phyloP scores from a whole-genome alignment of 1,140 invertebrate genomes.

The Nylanderia fulva region DNA sequence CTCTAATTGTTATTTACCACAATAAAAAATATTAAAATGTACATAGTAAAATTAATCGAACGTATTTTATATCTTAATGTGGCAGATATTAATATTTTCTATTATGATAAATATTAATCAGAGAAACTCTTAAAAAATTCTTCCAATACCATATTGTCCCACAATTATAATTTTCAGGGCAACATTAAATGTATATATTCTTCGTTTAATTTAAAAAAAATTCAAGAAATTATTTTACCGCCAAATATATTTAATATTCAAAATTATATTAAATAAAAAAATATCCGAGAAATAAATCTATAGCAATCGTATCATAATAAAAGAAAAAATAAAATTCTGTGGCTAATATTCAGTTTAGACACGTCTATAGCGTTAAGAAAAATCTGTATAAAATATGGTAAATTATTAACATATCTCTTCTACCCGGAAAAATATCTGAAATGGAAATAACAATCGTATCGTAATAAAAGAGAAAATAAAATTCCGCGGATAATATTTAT shows the following conservation, averaged over 20 bases:
- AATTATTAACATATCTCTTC: not conserved
- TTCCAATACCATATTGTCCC: no score
- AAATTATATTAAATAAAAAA: no score
- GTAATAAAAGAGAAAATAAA: not conserved
- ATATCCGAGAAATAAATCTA: not conserved
- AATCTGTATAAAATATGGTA: not conserved
- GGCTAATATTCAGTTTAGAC: not conserved
- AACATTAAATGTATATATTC: no score
- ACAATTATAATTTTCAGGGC: no score
- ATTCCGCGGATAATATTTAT: not conserved
- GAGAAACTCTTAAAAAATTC: no score
- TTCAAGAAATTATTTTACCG: not conserved
- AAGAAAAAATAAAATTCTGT: not conserved
- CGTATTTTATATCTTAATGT: no score
- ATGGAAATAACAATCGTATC: not conserved
- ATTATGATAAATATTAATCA: no score
- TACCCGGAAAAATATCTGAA: not conserved
- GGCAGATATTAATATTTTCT: no score
- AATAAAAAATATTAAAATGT: no score
- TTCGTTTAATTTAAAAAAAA: not conserved
- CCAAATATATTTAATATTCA: not conserved
- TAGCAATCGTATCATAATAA: no score
- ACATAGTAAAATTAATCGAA: no score
- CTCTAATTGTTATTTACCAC: no score
- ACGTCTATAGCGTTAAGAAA: not conserved